These are phyloP conservation scores for Sebastolobus altivelis DNA, from an alignment of 2,797 vertebrate genomes.

Conservation along the genomic window DNA sequence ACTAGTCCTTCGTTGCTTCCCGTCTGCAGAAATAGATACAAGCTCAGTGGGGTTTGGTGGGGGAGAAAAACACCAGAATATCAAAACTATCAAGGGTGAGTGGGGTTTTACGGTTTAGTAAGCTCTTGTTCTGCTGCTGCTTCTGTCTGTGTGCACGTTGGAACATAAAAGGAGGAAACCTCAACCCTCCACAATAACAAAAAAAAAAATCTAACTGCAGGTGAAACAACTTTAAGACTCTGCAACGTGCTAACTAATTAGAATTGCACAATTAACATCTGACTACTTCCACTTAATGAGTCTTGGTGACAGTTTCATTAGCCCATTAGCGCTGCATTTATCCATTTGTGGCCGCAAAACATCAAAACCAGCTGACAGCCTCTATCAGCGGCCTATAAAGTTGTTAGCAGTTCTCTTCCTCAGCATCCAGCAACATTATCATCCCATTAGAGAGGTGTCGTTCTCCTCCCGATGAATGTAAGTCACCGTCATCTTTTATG, in stretches of 20 bases:
- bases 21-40: conserved; percentile 69
- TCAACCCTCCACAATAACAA: background rate
- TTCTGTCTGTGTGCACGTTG: background rate
- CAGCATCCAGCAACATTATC: background rate
- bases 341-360: background rate
- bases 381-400: background rate
- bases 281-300: conserved; percentile 15
- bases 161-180: background rate
- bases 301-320: background rate
- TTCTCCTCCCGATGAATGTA: background rate
- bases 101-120: conserved; percentile 18
- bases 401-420: background rate
- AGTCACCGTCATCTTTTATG: no score
- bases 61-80: conserved; percentile 47
- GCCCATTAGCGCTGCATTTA: conserved; percentile 18
- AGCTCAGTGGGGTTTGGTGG: conserved; percentile 58
- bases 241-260: background rate
- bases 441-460: background rate
- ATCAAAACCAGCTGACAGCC: conserved; percentile 10
- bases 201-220: background rate
- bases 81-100: conserved; percentile 49
- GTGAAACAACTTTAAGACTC: background rate
- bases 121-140: conserved; percentile 23
- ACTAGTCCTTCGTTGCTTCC: conserved; percentile 38
- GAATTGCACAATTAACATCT: conserved; percentile 4